These are phyloP conservation scores for Plusia festucae DNA, from an alignment of 2,888 invertebrate species.

Conservation along the genomic window DNA sequence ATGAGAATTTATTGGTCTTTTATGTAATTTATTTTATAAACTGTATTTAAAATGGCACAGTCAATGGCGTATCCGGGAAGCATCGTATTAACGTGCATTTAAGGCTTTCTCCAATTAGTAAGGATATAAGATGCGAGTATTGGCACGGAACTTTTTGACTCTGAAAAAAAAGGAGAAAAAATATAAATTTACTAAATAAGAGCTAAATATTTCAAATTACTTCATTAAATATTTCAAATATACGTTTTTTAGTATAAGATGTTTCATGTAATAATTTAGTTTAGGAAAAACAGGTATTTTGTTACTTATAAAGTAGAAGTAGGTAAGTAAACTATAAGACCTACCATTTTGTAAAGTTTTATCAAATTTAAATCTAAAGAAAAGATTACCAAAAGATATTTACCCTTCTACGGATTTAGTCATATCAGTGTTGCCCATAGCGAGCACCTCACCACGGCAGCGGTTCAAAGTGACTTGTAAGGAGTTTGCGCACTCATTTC, in stretches of 20 bases:
- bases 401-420: constrained; percentile 5
- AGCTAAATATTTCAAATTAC: no score
- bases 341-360: no score
- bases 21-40: not conserved
- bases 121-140: constrained; percentile 2
- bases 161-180: not conserved
- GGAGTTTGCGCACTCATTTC: constrained; percentile 57
- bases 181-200: not conserved
- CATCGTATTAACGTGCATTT: not conserved
- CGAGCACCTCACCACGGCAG: constrained; percentile 64
- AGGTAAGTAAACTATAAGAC: no score
- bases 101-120: not conserved
- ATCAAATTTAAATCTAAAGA: no score
- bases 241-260: no score
- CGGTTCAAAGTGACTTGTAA: constrained; percentile 62
- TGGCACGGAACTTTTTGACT: constrained; percentile 7
- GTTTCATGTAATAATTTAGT: no score
- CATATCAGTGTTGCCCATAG: constrained; percentile 68
- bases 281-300: no score
- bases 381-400: not conserved
- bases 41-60: not conserved
- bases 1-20: not conserved
- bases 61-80: no score
- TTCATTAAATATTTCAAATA: no score
- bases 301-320: no score